These are phyloP conservation scores for Xiphias gladius DNA, from an alignment of 2,113 vertebrate genomes.

Conservation along the genomic window DNA sequence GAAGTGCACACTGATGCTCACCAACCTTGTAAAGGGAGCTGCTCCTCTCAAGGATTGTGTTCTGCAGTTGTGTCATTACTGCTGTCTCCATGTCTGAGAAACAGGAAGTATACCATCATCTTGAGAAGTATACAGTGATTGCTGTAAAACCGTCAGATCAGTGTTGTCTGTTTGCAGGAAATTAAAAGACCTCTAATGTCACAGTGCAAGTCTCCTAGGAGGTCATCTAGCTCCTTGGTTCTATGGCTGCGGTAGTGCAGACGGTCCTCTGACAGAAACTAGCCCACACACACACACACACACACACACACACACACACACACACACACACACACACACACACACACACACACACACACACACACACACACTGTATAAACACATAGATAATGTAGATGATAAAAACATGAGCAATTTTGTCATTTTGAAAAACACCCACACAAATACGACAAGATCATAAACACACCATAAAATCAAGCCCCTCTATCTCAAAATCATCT, in stretches of 20 bases:
- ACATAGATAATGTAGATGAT: background rate
- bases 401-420: background rate
- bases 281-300: conserved; percentile 13
- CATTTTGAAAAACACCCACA: background rate
- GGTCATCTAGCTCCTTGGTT: conserved; percentile 92
- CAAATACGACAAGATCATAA: conserved; percentile 16
- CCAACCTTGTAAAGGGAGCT: conserved; percentile 84
- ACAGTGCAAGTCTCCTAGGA: conserved; percentile 94
- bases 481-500: conserved; percentile 92
- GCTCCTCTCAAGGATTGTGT: conserved; percentile 88
- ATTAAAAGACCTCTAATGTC: conserved; percentile 88
- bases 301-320: no score
- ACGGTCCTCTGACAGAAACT: conserved; percentile 94
- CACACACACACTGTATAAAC: background rate
- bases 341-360: no score
- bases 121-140: background rate
- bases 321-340: no score
- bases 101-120: conserved; percentile 13
- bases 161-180: background rate
- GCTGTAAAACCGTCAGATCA: background rate
- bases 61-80: conserved; percentile 93
- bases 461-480: conserved; percentile 94
- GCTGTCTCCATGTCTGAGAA: conserved; percentile 91
- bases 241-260: conserved; percentile 93
- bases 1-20: background rate